Evolutionary conservation across 2,113 vertebrate genomes (phyloP).

Genomic region (Passer montanus): DNA sequence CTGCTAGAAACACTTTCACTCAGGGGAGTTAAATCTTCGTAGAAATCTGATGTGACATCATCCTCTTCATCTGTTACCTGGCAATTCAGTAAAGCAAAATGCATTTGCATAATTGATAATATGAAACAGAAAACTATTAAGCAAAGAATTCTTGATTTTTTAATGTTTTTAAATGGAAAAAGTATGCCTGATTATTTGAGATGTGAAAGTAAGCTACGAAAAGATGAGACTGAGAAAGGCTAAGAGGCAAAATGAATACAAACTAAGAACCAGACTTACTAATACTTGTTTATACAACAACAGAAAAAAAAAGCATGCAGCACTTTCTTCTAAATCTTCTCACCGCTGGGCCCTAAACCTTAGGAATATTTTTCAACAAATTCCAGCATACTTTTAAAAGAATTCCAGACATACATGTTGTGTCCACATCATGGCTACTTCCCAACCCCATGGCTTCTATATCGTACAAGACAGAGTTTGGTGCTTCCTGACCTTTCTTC

Average conservation of each 20-base stretch:
- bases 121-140: neutral
- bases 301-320: neutral
- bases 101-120: neutral
- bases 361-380: neutral
- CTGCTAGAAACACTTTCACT: fast-evolving
- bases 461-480: neutral
- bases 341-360: neutral
- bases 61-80: conserved; percentile 81
- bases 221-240: neutral
- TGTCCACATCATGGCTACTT: neutral
- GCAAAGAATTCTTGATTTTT: neutral
- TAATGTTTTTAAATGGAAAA: neutral
- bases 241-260: neutral
- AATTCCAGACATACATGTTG: neutral
- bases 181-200: neutral
- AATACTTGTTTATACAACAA: neutral
- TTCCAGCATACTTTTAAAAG: neutral
- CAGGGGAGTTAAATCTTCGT: conserved; percentile 58
- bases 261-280: neutral
- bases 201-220: neutral
- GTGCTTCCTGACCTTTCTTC: neutral
- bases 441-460: neutral
- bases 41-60: conserved; percentile 73
- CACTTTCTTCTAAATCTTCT: neutral
- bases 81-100: conserved; percentile 5